Evolutionary conservation across 2,888 invertebrate species (phyloP).

Genomic region (Stenotaenia linearis): DNA sequence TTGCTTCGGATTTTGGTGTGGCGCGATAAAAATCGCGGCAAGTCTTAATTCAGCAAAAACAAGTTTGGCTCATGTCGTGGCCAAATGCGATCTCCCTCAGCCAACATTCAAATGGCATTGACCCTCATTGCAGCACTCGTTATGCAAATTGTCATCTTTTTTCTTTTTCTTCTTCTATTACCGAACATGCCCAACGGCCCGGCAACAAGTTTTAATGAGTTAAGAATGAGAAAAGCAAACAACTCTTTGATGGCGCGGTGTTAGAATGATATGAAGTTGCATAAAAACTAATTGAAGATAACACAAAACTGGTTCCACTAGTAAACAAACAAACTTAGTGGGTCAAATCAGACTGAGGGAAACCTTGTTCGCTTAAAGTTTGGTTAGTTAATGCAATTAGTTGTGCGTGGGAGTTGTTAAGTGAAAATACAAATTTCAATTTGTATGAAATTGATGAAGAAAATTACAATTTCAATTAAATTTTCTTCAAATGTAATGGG

Average conservation of each 20-base stretch:
- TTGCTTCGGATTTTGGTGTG: not conserved
- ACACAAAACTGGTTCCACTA: not conserved
- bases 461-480: too few species aligned
- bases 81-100: not conserved
- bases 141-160: not conserved
- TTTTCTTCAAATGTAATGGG: too few species aligned
- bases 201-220: not conserved
- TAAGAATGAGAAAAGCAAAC: not conserved
- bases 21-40: not conserved
- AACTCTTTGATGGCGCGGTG: not conserved
- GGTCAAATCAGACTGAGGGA: not conserved
- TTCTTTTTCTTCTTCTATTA: not conserved
- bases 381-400: too few species aligned
- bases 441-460: too few species aligned
- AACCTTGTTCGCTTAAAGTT: not conserved
- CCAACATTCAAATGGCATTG: not conserved
- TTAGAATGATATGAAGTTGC: not conserved
- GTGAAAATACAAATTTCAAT: too few species aligned
- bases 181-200: not conserved
- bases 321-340: constrained; percentile 4
- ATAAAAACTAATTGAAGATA: not conserved
- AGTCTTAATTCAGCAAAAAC: constrained; percentile 9
- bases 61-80: constrained; percentile 9
- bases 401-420: too few species aligned
- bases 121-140: constrained; percentile 4